Conservation (phyloP, 2,113 vertebrate species). For the Melanocharis versteri region DNA sequence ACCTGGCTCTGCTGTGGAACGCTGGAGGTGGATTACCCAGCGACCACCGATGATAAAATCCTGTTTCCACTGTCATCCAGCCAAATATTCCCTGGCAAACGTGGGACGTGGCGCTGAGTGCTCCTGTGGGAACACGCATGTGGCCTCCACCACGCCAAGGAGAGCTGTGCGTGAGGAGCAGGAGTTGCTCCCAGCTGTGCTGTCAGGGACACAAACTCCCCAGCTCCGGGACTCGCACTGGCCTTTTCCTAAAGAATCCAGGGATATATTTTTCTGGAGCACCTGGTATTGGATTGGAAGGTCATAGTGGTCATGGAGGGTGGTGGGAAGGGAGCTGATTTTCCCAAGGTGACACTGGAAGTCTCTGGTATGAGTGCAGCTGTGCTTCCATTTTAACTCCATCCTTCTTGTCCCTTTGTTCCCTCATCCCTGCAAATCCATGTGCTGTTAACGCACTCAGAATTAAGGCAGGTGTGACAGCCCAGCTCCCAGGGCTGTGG, state of each 20-base stretch:
- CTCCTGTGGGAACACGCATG: background rate
- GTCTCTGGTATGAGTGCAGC: background rate
- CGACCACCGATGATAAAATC: background rate
- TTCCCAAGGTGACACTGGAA: background rate
- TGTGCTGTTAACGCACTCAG: rapidly evolving
- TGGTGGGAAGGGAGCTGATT: background rate
- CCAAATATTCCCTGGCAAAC: background rate
- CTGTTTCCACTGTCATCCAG: background rate
- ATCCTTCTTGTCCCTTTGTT: background rate
- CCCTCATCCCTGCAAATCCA: background rate
- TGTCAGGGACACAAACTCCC: background rate
- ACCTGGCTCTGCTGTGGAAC: rapidly evolving
- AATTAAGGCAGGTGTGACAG: background rate
- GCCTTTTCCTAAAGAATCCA: background rate
- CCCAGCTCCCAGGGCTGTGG: background rate
- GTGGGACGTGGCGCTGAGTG: rapidly evolving
- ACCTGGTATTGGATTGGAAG: background rate
- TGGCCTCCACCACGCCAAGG: background rate
- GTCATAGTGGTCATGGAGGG: rapidly evolving
- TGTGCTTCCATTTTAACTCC: background rate
- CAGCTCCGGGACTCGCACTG: rapidly evolving
- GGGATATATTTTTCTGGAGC: rapidly evolving
- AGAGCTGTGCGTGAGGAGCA: background rate
- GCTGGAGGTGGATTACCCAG: background rate
- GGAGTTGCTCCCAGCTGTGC: background rate